Conservation (phyloP, 2,888 invertebrate genomes). For the Bombylius discolor region DNA sequence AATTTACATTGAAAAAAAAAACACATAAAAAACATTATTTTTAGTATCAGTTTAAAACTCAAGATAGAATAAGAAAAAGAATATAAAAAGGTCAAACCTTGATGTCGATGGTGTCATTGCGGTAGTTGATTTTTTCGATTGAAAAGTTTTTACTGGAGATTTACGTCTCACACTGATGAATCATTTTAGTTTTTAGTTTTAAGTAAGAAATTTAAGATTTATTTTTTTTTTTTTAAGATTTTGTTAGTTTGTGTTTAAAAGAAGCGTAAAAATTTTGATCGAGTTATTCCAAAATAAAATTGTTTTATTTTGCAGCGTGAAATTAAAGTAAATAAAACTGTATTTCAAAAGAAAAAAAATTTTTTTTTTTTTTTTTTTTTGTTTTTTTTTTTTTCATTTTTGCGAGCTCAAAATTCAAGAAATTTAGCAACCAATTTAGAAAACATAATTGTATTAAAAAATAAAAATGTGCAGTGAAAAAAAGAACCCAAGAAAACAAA, state of each 20-base stretch:
- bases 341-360: background rate
- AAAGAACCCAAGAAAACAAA: no score
- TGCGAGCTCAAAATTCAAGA: no score
- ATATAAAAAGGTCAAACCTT: conserved; percentile 39
- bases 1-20: background rate
- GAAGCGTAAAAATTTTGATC: no score
- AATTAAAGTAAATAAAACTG: background rate
- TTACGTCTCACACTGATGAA: conserved; percentile 55
- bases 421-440: no score
- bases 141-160: conserved; percentile 45
- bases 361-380: no score
- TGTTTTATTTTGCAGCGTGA: background rate
- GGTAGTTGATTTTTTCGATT: conserved; percentile 13
- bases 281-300: no score
- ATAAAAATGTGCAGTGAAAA: background rate
- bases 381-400: no score
- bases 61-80: background rate
- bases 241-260: background rate
- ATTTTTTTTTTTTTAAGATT: background rate
- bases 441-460: no score
- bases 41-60: no score
- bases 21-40: background rate
- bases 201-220: background rate
- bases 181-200: background rate
- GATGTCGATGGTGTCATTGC: conserved; percentile 40